Percentiles rank a stretch among this genome's conserved stretches.
These are phyloP conservation scores for Spodoptera frugiperda DNA, from an alignment of 1,140 invertebrate species.

Conservation along the genomic window DNA sequence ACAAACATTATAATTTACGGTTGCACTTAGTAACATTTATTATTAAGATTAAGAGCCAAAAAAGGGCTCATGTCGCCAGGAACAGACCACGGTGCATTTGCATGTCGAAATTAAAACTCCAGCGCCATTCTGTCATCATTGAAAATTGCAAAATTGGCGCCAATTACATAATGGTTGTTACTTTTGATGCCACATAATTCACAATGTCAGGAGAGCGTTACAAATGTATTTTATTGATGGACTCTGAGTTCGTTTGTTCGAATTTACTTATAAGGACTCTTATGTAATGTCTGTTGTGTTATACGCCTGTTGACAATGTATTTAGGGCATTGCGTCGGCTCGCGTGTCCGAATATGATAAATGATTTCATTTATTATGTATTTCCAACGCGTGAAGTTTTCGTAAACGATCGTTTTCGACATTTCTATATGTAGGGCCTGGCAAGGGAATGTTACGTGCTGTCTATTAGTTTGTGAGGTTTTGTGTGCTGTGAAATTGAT, in stretches of 20 bases:
- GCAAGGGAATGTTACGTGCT: neutral
- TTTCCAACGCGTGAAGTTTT: constrained; percentile 19
- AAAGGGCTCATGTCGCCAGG: constrained; percentile 25
- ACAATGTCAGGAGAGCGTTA: constrained; percentile 27
- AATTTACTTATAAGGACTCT: constrained; percentile 41
- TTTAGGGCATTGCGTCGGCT: constrained; percentile 45
- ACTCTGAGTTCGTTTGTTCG: constrained; percentile 36
- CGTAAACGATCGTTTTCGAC: constrained; percentile 20
- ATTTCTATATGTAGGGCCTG: constrained; percentile 7
- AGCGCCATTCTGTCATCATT: constrained; percentile 6
- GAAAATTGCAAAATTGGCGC: constrained; percentile 39
- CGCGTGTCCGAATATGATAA: constrained; percentile 45
- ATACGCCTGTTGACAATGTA: constrained; percentile 40
- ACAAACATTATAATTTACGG: constrained; percentile 20
- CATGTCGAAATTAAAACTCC: constrained; percentile 21
- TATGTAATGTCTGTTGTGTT: constrained; percentile 32
- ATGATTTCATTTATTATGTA: constrained; percentile 36
- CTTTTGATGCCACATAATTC: constrained; percentile 44
- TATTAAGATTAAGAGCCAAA: constrained; percentile 30
- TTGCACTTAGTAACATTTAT: constrained; percentile 1
- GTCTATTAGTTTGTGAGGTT: constrained; percentile 6
- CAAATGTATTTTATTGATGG: constrained; percentile 49
- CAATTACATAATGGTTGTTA: constrained; percentile 36
- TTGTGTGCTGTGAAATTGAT: neutral
- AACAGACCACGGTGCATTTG: constrained; percentile 11